Evolutionary conservation across 1,140 invertebrate genomes (phyloP), one percentile per base, ranked within the genome.

Genomic region (Hormaphis cornu): DNA sequence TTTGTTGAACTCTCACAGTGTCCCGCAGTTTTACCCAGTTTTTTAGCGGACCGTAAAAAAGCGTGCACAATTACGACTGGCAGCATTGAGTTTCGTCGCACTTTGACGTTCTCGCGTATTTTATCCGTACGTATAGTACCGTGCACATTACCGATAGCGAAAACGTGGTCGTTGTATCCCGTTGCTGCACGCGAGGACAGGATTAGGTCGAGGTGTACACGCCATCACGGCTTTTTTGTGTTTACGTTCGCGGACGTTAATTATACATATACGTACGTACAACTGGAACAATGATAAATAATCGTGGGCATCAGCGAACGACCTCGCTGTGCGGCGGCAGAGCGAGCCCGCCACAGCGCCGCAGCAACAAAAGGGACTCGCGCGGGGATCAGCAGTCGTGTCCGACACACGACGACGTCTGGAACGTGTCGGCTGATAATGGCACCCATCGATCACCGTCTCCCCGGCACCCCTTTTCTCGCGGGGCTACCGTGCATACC

Each of bases 391-490:
- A 66, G 61, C 50, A n/a, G n/a, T n/a, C n/a, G n/a, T 66, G 61
- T 50, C 61, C 28, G 61, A 66, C 61, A n/a, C n/a, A 66, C 40
- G 61, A 48, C 50, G 61, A 66, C 50, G 61, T 66, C 61, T 50
- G 61, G 61, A 66, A 66, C 61, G 61, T 66, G 61, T 66, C 61
- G 50, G 61, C 44, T 66, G 61, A 66, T 66, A 66, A 66, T 66
- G 61, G 61, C 61, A 66, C 44, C 61, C 61, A 66, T 66, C 61
- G 50, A 66, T 66, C 61, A 66, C 61, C 35, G 26, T 42, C 26
- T n/a, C 58, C 7, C n/a, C 16, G 4, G 5, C 30, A 30, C 44
- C 26, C 10, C 16, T 20, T 44, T 0, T 26, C 42, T 4, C 46
- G 14, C 18, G 46, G 12, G 42, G 61, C 50, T 66, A 46, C 44